A percentile compares a stretch with the other conserved stretches of the same genome.
These are phyloP conservation scores for Flexamia atlantica DNA, from an alignment of 2,888 invertebrate genomes.

Conservation along the genomic window DNA sequence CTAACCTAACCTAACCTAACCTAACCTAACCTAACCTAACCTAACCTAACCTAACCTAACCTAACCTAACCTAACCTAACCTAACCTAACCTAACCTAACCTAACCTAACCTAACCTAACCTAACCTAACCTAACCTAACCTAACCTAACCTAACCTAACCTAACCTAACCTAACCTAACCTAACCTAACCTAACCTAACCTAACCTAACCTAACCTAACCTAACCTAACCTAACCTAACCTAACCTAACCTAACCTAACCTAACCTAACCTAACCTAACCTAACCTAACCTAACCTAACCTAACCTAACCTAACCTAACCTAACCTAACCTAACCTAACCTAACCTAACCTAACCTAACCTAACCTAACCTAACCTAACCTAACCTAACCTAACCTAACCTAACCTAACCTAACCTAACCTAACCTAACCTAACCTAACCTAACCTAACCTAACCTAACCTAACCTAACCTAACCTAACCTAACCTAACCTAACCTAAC, in stretches of 20 bases:
- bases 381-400: conserved; percentile 45
- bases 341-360: conserved; percentile 68
- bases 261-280: conserved; percentile 40
- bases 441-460: conserved; percentile 59
- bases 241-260: conserved; percentile 37
- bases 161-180: conserved; percentile 8
- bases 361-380: conserved; percentile 69
- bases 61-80: conserved; percentile 63
- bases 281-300: background rate
- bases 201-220: conserved; percentile 59
- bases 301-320: conserved; percentile 16
- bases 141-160: conserved; percentile 25
- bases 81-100: conserved; percentile 65
- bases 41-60: conserved; percentile 62
- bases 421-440: conserved; percentile 61
- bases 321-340: conserved; percentile 31
- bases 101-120: conserved; percentile 65
- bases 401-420: conserved; percentile 53
- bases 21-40: conserved; percentile 58
- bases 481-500: conserved; percentile 60
- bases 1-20: too few relatives aligned
- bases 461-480: conserved; percentile 62
- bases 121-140: conserved; percentile 45
- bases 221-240: conserved; percentile 39
- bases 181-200: conserved; percentile 55